Evolutionary conservation across 2,797 vertebrate species (phyloP).

Genomic region (Spea hammondii): DNA sequence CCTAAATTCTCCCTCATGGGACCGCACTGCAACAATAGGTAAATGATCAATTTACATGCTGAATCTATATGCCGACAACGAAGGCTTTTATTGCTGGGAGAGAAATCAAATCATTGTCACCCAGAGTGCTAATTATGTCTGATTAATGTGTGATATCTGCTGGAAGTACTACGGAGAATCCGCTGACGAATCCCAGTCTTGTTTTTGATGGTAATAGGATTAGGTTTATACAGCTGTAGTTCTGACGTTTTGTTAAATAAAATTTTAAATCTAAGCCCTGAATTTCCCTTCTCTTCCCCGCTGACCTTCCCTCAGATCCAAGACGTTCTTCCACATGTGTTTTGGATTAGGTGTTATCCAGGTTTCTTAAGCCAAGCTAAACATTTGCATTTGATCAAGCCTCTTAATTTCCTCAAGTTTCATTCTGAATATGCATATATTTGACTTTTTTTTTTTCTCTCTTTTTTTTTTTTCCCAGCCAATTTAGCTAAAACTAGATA

Average conservation of each 20-base stretch:
- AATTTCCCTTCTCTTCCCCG: too few relatives aligned
- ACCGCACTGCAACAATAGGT: conserved; percentile 59
- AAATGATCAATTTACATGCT: conserved; percentile 59
- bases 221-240: not conserved
- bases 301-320: too few relatives aligned
- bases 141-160: conserved; percentile 76
- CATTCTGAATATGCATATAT: not conserved
- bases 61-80: conserved; percentile 58
- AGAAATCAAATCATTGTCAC: conserved; percentile 78
- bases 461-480: not conserved
- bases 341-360: too few relatives aligned
- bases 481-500: not conserved
- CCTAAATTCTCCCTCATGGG: conserved; percentile 61
- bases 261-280: not conserved
- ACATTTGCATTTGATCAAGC: too few relatives aligned
- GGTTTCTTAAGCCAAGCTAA: too few relatives aligned
- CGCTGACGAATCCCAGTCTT: not conserved
- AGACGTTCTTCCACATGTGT: too few relatives aligned
- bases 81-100: conserved; percentile 68
- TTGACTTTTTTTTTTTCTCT: not conserved
- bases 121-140: conserved; percentile 80
- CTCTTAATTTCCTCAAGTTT: not conserved
- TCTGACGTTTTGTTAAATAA: not conserved
- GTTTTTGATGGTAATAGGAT: conserved; percentile 14
- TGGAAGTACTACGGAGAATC: conserved; percentile 60